A percentile compares a stretch with the other conserved stretches of the same genome.
Conservation (phyloP, 2,113 vertebrate species). For the Syngnathus floridae region DNA sequence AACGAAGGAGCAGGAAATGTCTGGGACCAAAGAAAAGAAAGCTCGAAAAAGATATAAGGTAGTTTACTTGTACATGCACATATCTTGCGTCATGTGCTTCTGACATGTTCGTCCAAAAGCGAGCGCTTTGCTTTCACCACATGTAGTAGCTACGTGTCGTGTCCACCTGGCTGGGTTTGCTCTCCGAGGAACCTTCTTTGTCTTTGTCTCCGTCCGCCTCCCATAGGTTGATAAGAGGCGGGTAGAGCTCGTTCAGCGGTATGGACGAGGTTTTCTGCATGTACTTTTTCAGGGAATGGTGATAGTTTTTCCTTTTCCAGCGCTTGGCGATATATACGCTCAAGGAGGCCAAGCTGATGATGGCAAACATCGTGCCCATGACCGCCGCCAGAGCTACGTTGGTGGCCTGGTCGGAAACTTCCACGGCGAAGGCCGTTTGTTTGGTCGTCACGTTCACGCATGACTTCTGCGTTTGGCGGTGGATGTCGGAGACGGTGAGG, state of each 20-base stretch:
- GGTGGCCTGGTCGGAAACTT: conserved; percentile 84
- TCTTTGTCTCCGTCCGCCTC: conserved; percentile 94
- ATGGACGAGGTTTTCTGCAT: conserved; percentile 99
- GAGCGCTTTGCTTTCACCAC: conserved; percentile 81
- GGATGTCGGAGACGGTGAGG: conserved; percentile 87
- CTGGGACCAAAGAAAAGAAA: conserved; percentile 52
- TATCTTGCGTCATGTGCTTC: conserved; percentile 59
- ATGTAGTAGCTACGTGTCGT: conserved; percentile 99
- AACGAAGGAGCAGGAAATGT: conserved; percentile 78
- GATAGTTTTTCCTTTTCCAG: conserved; percentile 95
- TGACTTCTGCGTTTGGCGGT: conserved; percentile 87
- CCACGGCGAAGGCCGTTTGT: conserved; percentile 76
- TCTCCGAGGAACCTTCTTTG: conserved; percentile 84
- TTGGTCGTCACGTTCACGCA: conserved; percentile 97
- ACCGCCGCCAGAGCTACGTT: conserved; percentile 86
- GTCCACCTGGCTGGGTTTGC: conserved; percentile 90
- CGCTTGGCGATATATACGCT: conserved; percentile 83
- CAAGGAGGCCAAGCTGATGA: conserved; percentile 83
- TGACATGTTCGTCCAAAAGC: conserved; percentile 28
- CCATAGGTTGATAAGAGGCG: conserved; percentile 97
- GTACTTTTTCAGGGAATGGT: conserved; percentile 96
- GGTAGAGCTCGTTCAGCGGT: conserved; percentile 94
- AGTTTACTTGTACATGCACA: conserved; percentile 82
- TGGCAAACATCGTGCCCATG: conserved; percentile 88
- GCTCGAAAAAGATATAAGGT: conserved; percentile 61